Conservation (phyloP, 2,888 invertebrate genomes). For the Prenolepis imparis region DNA sequence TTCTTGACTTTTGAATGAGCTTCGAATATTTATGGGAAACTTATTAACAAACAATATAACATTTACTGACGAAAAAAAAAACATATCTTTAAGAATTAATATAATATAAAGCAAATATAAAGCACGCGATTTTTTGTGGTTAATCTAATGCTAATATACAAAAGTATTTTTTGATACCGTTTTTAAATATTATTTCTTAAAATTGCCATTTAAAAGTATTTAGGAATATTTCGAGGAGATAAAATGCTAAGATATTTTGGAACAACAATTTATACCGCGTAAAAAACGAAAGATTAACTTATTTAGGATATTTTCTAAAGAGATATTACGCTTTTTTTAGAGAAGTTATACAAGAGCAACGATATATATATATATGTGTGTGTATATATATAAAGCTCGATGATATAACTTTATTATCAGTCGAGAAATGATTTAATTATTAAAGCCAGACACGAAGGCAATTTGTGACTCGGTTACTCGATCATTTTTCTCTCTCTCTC, state of each 20-base stretch:
- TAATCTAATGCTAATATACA: slow-evolving; percentile 15
- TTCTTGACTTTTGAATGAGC: slow-evolving; percentile 53
- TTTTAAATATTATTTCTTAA: slow-evolving; percentile 14
- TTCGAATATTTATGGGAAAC: slow-evolving; percentile 1
- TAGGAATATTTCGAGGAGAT: slow-evolving; percentile 21
- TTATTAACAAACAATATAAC: neutral
- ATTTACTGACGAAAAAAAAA: neutral
- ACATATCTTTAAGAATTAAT: neutral
- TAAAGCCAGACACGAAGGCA: slow-evolving; percentile 51
- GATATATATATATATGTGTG: neutral
- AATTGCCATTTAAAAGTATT: slow-evolving; percentile 5
- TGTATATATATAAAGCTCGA: slow-evolving; percentile 20
- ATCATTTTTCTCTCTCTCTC: slow-evolving; percentile 27
- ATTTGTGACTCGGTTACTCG: slow-evolving; percentile 38
- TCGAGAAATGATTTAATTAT: slow-evolving; percentile 48
- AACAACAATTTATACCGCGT: slow-evolving; percentile 16
- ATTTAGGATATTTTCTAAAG: slow-evolving; percentile 18
- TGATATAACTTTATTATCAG: slow-evolving; percentile 49
- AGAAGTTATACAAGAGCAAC: slow-evolving; percentile 31
- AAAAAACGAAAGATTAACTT: slow-evolving; percentile 22
- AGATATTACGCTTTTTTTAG: slow-evolving; percentile 28
- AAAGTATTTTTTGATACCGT: slow-evolving; percentile 20
- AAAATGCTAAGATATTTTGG: neutral
- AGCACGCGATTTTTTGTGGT: neutral
- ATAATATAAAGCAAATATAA: neutral